Conservation (phyloP, 2,888 invertebrate genomes). For the Neuroscelio doddi region DNA sequence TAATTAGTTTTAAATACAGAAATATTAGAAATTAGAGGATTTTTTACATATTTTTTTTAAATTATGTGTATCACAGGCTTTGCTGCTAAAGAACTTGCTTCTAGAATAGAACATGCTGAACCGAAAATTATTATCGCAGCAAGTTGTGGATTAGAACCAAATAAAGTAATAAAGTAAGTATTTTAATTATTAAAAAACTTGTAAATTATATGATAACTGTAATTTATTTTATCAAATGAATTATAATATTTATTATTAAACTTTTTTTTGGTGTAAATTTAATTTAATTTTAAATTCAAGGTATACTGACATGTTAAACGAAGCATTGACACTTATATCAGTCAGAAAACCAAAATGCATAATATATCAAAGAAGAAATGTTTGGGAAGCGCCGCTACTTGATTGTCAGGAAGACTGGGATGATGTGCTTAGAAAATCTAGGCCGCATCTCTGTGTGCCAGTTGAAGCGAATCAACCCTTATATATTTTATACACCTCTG, state of each 20-base stretch:
- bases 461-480: constrained; percentile 92
- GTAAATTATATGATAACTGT: too few relatives aligned
- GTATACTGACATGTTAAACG: constrained; percentile 87
- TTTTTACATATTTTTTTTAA: constrained; percentile 2
- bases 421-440: constrained; percentile 78
- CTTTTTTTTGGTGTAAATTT: constrained; percentile 2
- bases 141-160: constrained; percentile 93
- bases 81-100: constrained; percentile 89
- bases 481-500: constrained; percentile 94
- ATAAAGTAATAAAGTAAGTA: constrained; percentile 81
- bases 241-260: background rate
- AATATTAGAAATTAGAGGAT: too few relatives aligned
- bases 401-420: constrained; percentile 86
- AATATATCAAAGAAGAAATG: constrained; percentile 84
- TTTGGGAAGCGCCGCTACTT: constrained; percentile 77
- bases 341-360: constrained; percentile 86
- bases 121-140: constrained; percentile 92
- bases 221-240: background rate
- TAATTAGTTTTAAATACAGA: too few relatives aligned
- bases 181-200: background rate
- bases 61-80: constrained; percentile 77
- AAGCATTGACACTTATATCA: constrained; percentile 82
- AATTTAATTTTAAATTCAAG: constrained; percentile 51
- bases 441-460: constrained; percentile 86
- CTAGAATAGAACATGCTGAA: constrained; percentile 89